These are phyloP conservation scores for Drosophila sturtevanti DNA, from an alignment of 1,140 invertebrate genomes.

Conservation along the genomic window DNA sequence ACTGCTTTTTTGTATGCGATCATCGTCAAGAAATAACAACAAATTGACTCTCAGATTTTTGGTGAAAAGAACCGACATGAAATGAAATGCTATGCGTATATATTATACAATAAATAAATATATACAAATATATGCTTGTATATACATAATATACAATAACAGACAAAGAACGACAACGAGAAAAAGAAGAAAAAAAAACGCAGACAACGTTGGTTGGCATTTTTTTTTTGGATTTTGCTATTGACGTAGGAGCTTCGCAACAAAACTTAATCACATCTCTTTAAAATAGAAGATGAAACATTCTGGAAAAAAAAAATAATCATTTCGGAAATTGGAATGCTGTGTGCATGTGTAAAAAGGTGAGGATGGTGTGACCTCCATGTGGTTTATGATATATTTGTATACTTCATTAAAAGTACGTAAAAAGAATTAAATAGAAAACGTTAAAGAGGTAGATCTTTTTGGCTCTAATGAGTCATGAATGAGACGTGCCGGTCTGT, in stretches of 20 bases:
- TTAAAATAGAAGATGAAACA: constrained; percentile 10
- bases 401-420: not conserved
- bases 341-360: not conserved
- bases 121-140: not conserved
- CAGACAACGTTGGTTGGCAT: constrained; percentile 1
- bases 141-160: not conserved
- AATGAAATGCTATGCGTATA: constrained; percentile 9
- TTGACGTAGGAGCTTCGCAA: constrained; percentile 4
- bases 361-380: not conserved
- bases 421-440: not conserved
- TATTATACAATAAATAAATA: constrained; percentile 1
- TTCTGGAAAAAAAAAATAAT: not conserved
- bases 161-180: constrained; percentile 4
- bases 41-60: not conserved
- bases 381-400: not conserved
- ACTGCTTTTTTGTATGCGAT: not conserved
- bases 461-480: not conserved
- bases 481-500: not conserved
- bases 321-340: not conserved
- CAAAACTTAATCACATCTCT: constrained; percentile 6
- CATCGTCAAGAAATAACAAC: constrained; percentile 1
- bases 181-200: not conserved
- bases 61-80: constrained; percentile 2
- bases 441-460: not conserved
- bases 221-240: not conserved